Percentiles rank a stretch among this genome's conserved stretches.
Conservation (phyloP, 2,888 invertebrate species). For the Syritta pipiens region DNA sequence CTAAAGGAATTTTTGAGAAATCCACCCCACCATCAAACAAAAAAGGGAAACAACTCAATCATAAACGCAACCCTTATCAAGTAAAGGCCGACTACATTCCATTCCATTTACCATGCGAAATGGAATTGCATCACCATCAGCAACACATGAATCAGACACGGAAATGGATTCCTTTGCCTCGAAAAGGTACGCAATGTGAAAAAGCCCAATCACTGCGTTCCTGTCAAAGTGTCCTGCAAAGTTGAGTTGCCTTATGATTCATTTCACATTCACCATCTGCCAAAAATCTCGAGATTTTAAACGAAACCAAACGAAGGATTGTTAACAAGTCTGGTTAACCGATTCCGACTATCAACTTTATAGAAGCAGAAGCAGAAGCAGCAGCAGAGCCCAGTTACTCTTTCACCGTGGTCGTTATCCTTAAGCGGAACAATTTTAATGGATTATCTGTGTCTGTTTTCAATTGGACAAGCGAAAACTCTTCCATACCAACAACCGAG, state of each 20-base stretch:
- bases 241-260: too few relatives aligned
- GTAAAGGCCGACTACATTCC: too few relatives aligned
- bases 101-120: too few relatives aligned
- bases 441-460: conserved; percentile 47
- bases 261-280: neutral
- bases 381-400: neutral
- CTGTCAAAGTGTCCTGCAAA: conserved; percentile 1
- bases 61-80: too few relatives aligned
- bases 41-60: too few relatives aligned
- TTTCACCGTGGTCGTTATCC: neutral
- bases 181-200: too few relatives aligned
- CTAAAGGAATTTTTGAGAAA: too few relatives aligned
- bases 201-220: too few relatives aligned
- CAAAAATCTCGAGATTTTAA: neutral
- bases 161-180: too few relatives aligned
- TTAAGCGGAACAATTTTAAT: conserved; percentile 26
- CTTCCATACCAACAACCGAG: neutral
- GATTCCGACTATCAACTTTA: conserved; percentile 31
- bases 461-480: conserved; percentile 35
- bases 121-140: too few relatives aligned
- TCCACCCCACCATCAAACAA: too few relatives aligned
- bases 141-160: too few relatives aligned
- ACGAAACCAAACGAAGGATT: neutral
- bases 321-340: conserved; percentile 44
- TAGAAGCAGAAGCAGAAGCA: neutral